A percentile compares a stretch with the other conserved stretches of the same genome.
These are phyloP conservation scores for Hypomecis atomaria DNA, from an alignment of 2,888 invertebrate species.

Conservation along the genomic window DNA sequence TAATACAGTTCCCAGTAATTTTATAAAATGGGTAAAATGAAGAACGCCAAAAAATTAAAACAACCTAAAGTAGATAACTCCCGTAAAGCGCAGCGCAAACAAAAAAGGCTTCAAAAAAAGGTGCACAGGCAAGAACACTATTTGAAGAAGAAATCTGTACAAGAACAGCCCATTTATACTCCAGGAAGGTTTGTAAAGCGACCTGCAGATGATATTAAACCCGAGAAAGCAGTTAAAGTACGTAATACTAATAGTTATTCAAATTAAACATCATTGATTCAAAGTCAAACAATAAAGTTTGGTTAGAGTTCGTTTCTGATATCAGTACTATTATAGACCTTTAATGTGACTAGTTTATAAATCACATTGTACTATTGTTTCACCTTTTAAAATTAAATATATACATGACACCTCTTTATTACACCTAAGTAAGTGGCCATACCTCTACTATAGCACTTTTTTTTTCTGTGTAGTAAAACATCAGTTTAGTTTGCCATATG, in stretches of 20 bases:
- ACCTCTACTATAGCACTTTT: background rate
- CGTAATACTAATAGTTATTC: constrained; percentile 9
- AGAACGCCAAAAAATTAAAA: constrained; percentile 56
- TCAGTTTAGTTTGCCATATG: background rate
- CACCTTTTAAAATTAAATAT: too few relatives aligned
- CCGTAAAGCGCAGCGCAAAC: constrained; percentile 90
- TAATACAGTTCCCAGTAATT: constrained; percentile 2
- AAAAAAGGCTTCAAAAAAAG: constrained; percentile 89
- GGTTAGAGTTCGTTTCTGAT: too few relatives aligned
- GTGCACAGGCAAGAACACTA: constrained; percentile 74
- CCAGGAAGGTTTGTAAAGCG: constrained; percentile 73
- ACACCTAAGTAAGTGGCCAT: too few relatives aligned
- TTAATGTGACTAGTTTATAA: too few relatives aligned
- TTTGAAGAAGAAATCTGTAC: constrained; percentile 63
- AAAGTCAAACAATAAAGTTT: too few relatives aligned
- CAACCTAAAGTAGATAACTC: constrained; percentile 67
- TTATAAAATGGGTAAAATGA: constrained; percentile 14
- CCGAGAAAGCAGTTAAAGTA: constrained; percentile 54
- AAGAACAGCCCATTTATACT: constrained; percentile 47
- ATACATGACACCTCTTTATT: too few relatives aligned
- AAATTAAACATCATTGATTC: too few relatives aligned
- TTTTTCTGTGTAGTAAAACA: background rate
- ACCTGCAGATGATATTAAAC: constrained; percentile 53
- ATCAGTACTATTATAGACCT: too few relatives aligned
- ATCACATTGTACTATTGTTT: too few relatives aligned